Percentiles rank a stretch among this genome's conserved stretches.
These are phyloP conservation scores for Deladenus siricidicola DNA, from an alignment of 2,888 invertebrate genomes.

Conservation along the genomic window DNA sequence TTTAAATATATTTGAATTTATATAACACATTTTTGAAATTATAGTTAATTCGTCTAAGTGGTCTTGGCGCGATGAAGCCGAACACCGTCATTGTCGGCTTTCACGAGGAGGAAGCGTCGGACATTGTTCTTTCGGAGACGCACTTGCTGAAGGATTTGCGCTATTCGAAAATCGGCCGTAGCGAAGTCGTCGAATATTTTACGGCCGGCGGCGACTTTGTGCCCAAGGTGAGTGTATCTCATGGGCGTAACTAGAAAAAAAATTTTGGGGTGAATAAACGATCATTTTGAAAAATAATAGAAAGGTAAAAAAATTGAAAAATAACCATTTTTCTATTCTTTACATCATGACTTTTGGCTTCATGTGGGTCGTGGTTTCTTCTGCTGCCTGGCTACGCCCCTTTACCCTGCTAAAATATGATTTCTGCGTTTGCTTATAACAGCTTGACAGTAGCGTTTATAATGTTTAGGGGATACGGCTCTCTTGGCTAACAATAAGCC, in stretches of 20 bases:
- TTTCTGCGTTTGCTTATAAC: too few species aligned
- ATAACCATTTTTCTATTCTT: too few species aligned
- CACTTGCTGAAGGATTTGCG: conserved; percentile 48
- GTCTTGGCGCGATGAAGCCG: conserved; percentile 98
- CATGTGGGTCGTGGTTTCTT: too few species aligned
- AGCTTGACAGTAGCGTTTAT: too few species aligned
- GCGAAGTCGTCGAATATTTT: conserved; percentile 53
- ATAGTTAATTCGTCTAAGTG: conserved; percentile 56
- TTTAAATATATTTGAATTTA: too few species aligned
- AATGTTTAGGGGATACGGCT: too few species aligned
- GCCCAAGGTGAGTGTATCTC: conserved; percentile 22
- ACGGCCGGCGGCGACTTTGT: conserved; percentile 31
- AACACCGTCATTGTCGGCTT: conserved; percentile 93
- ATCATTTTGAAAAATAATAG: conserved; percentile 1
- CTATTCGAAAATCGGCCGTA: conserved; percentile 50
- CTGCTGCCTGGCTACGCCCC: too few species aligned
- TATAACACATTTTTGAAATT: conserved; percentile 5
- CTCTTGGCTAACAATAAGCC: too few species aligned
- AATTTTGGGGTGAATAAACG: too few species aligned
- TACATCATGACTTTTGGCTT: too few species aligned
- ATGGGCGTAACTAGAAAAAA: too few species aligned
- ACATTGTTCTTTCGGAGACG: conserved; percentile 66
- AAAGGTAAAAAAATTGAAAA: conserved; percentile 9
- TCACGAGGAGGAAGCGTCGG: conserved; percentile 68
- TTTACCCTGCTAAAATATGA: too few species aligned